Conservation (phyloP, 2,888 invertebrate species). For the Diplolepis rosae region DNA sequence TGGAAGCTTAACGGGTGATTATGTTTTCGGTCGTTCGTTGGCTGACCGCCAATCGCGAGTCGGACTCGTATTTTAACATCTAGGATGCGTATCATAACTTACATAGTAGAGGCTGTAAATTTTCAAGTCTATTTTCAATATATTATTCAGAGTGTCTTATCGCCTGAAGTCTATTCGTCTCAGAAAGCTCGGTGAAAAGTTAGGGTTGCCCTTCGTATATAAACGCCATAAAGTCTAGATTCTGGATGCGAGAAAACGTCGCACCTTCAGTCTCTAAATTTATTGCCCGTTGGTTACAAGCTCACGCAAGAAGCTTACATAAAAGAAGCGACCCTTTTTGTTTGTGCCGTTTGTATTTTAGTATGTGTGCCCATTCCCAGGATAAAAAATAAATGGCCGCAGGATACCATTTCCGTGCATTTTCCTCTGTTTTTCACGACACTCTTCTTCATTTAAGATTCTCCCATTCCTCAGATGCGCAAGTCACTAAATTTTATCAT, state of each 20-base stretch:
- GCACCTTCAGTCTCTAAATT: conserved; percentile 50
- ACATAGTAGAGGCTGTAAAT: conserved; percentile 6
- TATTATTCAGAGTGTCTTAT: not conserved
- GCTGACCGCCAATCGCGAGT: conserved; percentile 27
- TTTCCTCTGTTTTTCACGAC: conserved; percentile 44
- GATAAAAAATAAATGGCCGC: conserved; percentile 46
- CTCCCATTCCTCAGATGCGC: no score
- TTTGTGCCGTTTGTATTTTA: conserved; percentile 35
- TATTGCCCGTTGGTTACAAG: conserved; percentile 55
- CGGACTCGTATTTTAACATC: conserved; percentile 9
- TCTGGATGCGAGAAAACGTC: conserved; percentile 35
- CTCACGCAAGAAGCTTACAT: conserved; percentile 47
- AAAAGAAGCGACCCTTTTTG: conserved; percentile 45
- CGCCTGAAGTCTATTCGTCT: conserved; percentile 8
- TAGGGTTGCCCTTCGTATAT: not conserved
- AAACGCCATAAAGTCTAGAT: not conserved
- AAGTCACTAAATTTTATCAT: no score
- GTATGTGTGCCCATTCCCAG: not conserved
- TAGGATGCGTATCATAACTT: conserved; percentile 11
- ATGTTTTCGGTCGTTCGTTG: conserved; percentile 25
- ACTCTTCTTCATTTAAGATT: no score
- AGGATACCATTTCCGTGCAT: conserved; percentile 53
- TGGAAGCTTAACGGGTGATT: conserved; percentile 26
- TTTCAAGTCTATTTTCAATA: not conserved
- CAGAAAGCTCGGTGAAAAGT: not conserved